phyloP scores from a whole-genome alignment of 35 echinoderm and acorn worm genomes.

The Lytechinus pictus region DNA sequence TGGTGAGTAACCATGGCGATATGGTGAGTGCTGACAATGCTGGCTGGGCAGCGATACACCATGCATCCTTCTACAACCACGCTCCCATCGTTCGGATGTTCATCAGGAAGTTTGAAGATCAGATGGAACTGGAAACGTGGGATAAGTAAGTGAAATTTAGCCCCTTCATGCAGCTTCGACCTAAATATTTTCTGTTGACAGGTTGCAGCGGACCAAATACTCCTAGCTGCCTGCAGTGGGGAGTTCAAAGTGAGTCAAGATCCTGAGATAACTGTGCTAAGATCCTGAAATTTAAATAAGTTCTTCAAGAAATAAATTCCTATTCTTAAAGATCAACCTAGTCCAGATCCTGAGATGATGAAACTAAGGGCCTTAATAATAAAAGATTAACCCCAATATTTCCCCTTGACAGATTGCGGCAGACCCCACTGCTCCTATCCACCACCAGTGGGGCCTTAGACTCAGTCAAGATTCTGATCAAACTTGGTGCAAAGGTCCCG shows the following conservation, averaged over 20 bases:
- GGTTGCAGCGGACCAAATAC: conserved; percentile 78
- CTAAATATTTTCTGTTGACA: neutral
- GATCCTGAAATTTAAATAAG: no score
- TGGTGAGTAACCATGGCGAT: conserved; percentile 82
- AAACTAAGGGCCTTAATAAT: no score
- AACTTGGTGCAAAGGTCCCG: conserved; percentile 72
- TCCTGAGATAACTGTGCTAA: no score
- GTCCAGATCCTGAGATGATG: no score
- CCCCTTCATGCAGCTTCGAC: no score
- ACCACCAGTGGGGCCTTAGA: conserved; percentile 91
- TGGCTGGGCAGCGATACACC: conserved; percentile 96
- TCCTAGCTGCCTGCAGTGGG: conserved; percentile 91
- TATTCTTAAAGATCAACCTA: no score
- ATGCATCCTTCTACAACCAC: conserved; percentile 96
- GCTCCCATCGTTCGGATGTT: conserved; percentile 87
- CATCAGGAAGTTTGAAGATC: conserved; percentile 75
- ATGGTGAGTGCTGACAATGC: conserved; percentile 77
- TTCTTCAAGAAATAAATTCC: no score
- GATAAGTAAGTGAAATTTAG: conserved; percentile 76
- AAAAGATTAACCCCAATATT: no score
- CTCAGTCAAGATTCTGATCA: conserved; percentile 83
- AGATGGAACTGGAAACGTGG: conserved; percentile 85
- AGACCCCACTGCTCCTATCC: conserved; percentile 86
- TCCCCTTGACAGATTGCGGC: conserved; percentile 7
- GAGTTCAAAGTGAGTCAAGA: no score